Evolutionary conservation across 2,888 invertebrate genomes (phyloP).

Genomic region (Drosophila nigricruria): DNA sequence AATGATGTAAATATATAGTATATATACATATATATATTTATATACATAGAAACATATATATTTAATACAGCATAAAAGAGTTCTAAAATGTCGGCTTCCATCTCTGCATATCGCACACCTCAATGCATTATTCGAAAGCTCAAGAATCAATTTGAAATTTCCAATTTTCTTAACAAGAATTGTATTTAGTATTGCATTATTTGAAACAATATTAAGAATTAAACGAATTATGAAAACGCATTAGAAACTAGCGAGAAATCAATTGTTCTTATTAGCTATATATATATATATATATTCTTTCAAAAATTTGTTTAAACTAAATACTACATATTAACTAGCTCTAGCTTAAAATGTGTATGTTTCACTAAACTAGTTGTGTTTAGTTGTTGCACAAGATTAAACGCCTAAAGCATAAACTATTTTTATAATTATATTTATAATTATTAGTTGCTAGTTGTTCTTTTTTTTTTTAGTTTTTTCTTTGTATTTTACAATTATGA

Average conservation of each 20-base stretch:
- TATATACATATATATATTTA: neutral
- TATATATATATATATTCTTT: conserved; percentile 34
- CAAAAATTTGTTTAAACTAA: conserved; percentile 65
- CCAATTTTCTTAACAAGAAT: conserved; percentile 63
- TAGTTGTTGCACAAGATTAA: conserved; percentile 67
- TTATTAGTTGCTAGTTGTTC: conserved; percentile 73
- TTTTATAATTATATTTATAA: conserved; percentile 49
- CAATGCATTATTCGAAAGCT: conserved; percentile 28
- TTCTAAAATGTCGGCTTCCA: conserved; percentile 25
- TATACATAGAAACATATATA: neutral
- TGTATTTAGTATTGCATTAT: conserved; percentile 74
- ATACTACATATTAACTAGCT: conserved; percentile 53
- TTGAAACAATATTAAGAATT: conserved; percentile 55
- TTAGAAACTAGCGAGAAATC: conserved; percentile 62
- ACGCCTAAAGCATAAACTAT: conserved; percentile 73
- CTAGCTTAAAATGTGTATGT: conserved; percentile 71
- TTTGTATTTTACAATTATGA: conserved; percentile 71
- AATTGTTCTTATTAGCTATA: conserved; percentile 68
- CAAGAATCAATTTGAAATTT: conserved; percentile 31
- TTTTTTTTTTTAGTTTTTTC: neutral
- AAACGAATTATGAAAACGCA: conserved; percentile 46
- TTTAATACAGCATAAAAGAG: neutral
- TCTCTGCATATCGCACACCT: conserved; percentile 14
- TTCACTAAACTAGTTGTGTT: conserved; percentile 70
- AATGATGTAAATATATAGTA: neutral